These are phyloP conservation scores for Dreissena rostriformis DNA, from an alignment of 1,140 invertebrate genomes.

Conservation along the genomic window DNA sequence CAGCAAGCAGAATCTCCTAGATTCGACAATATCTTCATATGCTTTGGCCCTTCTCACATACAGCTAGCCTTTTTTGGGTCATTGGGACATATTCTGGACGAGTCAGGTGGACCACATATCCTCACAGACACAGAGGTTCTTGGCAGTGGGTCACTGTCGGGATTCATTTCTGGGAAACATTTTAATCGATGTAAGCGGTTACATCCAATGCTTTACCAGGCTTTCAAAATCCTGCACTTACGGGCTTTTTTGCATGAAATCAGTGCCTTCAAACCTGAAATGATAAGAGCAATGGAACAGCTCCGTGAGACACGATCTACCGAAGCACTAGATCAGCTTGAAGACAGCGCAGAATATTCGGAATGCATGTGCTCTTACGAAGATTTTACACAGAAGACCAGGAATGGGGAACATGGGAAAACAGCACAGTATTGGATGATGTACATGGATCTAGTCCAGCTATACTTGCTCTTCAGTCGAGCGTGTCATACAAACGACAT, in stretches of 20 bases:
- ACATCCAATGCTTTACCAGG: constrained; percentile 77
- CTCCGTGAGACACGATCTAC: background rate
- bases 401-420: constrained; percentile 24
- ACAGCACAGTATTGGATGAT: constrained; percentile 26
- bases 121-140: constrained; percentile 80
- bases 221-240: constrained; percentile 10
- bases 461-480: constrained; percentile 29
- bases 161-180: constrained; percentile 81
- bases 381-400: constrained; percentile 1
- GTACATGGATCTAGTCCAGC: constrained; percentile 22
- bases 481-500: constrained; percentile 30
- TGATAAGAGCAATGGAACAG: background rate
- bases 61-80: constrained; percentile 32
- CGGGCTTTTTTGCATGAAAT: background rate
- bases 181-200: constrained; percentile 82
- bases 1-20: constrained; percentile 22
- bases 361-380: constrained; percentile 12
- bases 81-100: constrained; percentile 35
- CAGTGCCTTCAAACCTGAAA: background rate
- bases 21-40: constrained; percentile 50
- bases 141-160: constrained; percentile 80
- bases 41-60: constrained; percentile 33
- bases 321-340: background rate
- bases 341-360: background rate
- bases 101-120: constrained; percentile 67